Conservation (phyloP, 2,888 invertebrate species). For the Drosophila paramelanica region DNA sequence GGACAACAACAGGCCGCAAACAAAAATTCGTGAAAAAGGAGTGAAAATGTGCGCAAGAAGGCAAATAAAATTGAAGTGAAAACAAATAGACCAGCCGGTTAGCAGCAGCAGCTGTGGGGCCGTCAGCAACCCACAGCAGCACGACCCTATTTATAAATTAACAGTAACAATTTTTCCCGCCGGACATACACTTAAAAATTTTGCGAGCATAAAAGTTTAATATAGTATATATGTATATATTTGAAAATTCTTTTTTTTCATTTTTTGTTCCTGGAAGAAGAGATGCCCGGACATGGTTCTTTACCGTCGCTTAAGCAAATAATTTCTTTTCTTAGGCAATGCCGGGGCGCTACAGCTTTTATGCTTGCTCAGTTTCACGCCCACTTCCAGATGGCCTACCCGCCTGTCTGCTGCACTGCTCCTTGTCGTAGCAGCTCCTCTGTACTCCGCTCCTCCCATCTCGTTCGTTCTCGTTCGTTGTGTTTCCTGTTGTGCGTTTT, state of each 20-base stretch:
- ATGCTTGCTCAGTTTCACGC: constrained; percentile 51
- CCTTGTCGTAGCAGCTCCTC: constrained; percentile 5
- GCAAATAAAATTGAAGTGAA: constrained; percentile 74
- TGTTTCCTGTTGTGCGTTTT: constrained; percentile 67
- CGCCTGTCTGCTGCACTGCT: constrained; percentile 28
- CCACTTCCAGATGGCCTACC: constrained; percentile 19
- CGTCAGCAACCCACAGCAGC: constrained; percentile 50
- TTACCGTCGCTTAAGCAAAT: constrained; percentile 76
- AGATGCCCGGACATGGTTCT: constrained; percentile 61
- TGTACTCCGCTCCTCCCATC: neutral
- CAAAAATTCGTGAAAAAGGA: constrained; percentile 52
- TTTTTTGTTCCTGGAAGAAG: constrained; percentile 36
- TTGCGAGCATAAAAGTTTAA: constrained; percentile 68
- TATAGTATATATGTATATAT: constrained; percentile 29
- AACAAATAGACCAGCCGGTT: constrained; percentile 58
- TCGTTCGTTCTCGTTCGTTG: constrained; percentile 2
- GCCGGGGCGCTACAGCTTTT: constrained; percentile 48
- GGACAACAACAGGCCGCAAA: constrained; percentile 33
- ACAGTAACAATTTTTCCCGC: constrained; percentile 76
- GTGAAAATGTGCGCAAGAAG: constrained; percentile 66
- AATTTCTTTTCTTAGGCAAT: constrained; percentile 72
- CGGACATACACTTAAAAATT: constrained; percentile 76
- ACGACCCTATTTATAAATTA: constrained; percentile 77
- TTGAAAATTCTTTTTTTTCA: neutral
- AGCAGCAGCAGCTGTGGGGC: constrained; percentile 1